These are phyloP conservation scores for Drosophila setifemur DNA, from an alignment of 1,140 invertebrate species.

Conservation along the genomic window DNA sequence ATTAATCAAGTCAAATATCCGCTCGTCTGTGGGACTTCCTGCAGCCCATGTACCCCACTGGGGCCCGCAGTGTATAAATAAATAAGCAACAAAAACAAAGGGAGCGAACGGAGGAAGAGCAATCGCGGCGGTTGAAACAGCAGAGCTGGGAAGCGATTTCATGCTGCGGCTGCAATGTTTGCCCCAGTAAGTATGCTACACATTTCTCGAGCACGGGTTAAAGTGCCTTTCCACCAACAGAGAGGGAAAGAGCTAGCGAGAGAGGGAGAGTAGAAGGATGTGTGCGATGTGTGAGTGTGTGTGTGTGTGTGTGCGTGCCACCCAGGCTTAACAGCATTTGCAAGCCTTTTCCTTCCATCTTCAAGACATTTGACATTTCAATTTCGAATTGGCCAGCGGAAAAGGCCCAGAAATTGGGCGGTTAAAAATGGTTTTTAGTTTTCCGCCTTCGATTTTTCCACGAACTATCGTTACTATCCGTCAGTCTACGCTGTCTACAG, in stretches of 20 bases:
- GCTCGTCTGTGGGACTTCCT: constrained; percentile 31
- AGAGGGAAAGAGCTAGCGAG: background rate
- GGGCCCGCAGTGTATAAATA: constrained; percentile 32
- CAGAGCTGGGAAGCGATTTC: constrained; percentile 46
- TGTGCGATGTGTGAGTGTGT: background rate
- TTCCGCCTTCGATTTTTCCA: constrained; percentile 26
- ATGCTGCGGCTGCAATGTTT: constrained; percentile 64
- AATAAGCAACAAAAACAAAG: constrained; percentile 13
- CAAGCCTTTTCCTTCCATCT: constrained; percentile 34
- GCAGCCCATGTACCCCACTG: constrained; percentile 3
- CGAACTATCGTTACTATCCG: background rate
- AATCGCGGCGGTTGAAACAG: no score
- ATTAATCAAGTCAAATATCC: constrained; percentile 37
- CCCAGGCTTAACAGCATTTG: constrained; percentile 45
- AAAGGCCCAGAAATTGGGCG: constrained; percentile 11
- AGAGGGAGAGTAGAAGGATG: background rate
- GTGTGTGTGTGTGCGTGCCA: constrained; percentile 2
- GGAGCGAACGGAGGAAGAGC: constrained; percentile 4
- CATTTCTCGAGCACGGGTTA: constrained; percentile 59
- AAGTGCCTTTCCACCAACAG: constrained; percentile 40
- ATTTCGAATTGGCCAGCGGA: constrained; percentile 51
- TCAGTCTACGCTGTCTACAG: background rate
- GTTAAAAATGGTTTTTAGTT: constrained; percentile 1
- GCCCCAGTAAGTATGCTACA: constrained; percentile 75
- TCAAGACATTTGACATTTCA: constrained; percentile 61